Base-by-base conservation (phyloP, 2,888 invertebrate genomes). In the Graphium colonna region DNA sequence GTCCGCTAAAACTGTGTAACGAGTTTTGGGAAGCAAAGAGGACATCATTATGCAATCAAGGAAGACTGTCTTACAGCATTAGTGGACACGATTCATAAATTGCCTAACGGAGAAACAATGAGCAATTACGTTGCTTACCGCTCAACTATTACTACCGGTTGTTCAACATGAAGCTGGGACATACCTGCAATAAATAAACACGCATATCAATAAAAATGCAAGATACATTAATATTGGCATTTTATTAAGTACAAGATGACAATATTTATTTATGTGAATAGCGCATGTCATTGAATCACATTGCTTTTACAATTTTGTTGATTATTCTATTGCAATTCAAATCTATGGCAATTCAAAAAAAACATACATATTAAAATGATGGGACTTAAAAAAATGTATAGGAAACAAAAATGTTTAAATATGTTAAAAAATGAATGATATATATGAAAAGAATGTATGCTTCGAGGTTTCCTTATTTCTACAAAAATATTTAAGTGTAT, bases 181-280 rank as follows among this genome's bases (percentile, higher is more conserved):
- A 31, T 62, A 62, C 63, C 62, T 62, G 63, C 18, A 64, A 64
- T 46, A 61, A 56, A 61, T 54, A 52, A 31, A 52, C 43, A 52
- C n/a, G 5, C 5, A 21, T 21, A 21, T 21, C 5, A 21, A 21
- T 21, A 46, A 45, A 40, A 46, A 1, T 1, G 17, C 8, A 44
- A 12, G 13, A 31, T 16, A 10, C 9, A 15, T 21, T 26, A 4
- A 26, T 9, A 15, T 16, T 28, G 15, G 26, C 13, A 9, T 43
- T 28, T n/a, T 13, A 17, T 8, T n/a, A 13, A 12, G 21, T 26
- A 15, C 18, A 26, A 1, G 9, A 28, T n/a, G n/a, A 8, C 21
- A 21, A 21, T 3, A 21, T 21, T 21, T 21, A 21, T 21, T 21
- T 5, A 21, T 21, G 21, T 21, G 2, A 21, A 21, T 21, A 21